Conservation (phyloP, 2,797 vertebrate genomes). For the Botia kubotai region DNA sequence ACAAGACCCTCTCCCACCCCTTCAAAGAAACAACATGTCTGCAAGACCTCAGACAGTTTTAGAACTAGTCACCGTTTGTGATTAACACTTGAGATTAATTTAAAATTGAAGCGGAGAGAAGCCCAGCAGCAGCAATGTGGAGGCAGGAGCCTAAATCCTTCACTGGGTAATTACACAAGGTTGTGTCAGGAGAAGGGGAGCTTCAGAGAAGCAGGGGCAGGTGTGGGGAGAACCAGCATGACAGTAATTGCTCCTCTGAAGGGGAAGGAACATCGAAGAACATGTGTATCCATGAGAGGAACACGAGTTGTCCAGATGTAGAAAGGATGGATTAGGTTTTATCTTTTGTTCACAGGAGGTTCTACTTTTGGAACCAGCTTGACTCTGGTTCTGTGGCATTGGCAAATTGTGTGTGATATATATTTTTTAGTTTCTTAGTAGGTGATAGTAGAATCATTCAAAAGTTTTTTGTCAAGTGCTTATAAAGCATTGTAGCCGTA, state of each 20-base stretch:
- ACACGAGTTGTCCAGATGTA: constrained; percentile 27
- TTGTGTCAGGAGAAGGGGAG: constrained; percentile 28
- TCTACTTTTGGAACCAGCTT: background rate
- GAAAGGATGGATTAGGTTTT: constrained; percentile 23
- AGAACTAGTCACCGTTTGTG: constrained; percentile 60
- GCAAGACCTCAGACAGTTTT: constrained; percentile 18
- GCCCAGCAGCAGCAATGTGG: constrained; percentile 9
- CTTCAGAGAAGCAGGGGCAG: constrained; percentile 39
- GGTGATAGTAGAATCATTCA: constrained; percentile 8
- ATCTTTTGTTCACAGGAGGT: background rate
- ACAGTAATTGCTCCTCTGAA: constrained; percentile 49
- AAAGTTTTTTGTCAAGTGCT: constrained; percentile 14
- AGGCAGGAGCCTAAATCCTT: background rate
- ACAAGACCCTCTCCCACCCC: background rate
- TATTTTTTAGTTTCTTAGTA: background rate
- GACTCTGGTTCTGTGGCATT: background rate
- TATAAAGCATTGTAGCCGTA: background rate
- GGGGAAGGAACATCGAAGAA: constrained; percentile 32
- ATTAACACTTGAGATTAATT: constrained; percentile 64
- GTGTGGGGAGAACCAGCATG: constrained; percentile 38
- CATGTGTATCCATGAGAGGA: constrained; percentile 34
- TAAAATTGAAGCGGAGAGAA: constrained; percentile 50
- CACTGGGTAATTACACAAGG: constrained; percentile 43
- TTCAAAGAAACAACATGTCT: constrained; percentile 25
- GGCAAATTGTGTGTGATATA: background rate